Evolutionary conservation across 2,113 vertebrate species (phyloP).

Genomic region (Oreamnos americanus): DNA sequence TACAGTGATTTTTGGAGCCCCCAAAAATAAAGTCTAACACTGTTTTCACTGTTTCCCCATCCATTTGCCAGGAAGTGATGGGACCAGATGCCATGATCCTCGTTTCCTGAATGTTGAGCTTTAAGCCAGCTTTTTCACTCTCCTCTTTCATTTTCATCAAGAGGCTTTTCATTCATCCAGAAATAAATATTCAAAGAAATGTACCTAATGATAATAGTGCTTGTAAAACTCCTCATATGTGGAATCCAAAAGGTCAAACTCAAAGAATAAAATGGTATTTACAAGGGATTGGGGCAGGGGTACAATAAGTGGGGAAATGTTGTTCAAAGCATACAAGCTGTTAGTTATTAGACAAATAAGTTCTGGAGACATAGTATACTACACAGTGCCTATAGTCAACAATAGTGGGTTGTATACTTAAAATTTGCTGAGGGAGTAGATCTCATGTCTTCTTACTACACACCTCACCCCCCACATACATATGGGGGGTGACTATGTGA

Average conservation of each 20-base stretch:
- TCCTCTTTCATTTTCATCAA: no score
- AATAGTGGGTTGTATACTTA: not conserved
- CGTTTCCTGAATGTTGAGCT: no score
- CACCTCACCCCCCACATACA: not conserved
- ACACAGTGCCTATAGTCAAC: not conserved
- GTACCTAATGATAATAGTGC: not conserved
- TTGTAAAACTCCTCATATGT: not conserved
- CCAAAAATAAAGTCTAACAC: no score
- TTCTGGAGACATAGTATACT: not conserved
- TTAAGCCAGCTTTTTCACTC: no score
- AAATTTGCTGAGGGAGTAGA: not conserved
- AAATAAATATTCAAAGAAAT: constrained; percentile 48
- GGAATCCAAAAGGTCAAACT: not conserved
- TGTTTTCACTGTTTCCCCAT: no score
- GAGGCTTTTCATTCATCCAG: not conserved
- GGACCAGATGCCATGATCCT: no score
- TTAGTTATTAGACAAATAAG: not conserved
- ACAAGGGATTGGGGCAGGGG: not conserved
- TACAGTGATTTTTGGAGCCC: no score
- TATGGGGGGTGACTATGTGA: not conserved
- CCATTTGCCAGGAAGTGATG: no score
- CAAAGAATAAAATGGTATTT: not conserved
- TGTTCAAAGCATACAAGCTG: not conserved
- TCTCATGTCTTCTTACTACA: not conserved
- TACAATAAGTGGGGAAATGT: not conserved